phyloP scores from a whole-genome alignment of 1,140 invertebrate species.

The Trichonephila clavipes region DNA sequence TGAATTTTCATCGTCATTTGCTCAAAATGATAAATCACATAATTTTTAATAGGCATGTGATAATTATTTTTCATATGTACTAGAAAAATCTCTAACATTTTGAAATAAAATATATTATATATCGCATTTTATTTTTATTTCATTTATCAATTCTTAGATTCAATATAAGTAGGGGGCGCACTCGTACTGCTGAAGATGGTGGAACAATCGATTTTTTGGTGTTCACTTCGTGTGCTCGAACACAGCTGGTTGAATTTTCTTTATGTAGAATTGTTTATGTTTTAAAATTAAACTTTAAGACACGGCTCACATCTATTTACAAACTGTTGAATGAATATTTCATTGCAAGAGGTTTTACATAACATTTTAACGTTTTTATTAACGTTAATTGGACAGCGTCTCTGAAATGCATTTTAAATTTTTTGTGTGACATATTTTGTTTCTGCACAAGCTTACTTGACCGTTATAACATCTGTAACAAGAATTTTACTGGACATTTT shows the following conservation, averaged over 20 bases:
- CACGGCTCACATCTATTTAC: background rate
- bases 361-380: background rate
- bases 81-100: too few relatives aligned
- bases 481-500: background rate
- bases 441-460: background rate
- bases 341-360: background rate
- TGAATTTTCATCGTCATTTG: too few relatives aligned
- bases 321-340: background rate
- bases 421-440: background rate
- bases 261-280: conserved; percentile 64
- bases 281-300: conserved; percentile 3
- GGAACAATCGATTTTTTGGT: conserved; percentile 71
- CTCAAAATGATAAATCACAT: too few relatives aligned
- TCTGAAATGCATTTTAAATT: conserved; percentile 43
- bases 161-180: conserved; percentile 70
- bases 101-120: too few relatives aligned
- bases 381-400: background rate
- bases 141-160: background rate
- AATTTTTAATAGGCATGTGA: too few relatives aligned
- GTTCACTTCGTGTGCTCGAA: conserved; percentile 47
- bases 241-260: conserved; percentile 68
- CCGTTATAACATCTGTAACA: background rate
- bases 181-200: conserved; percentile 71
- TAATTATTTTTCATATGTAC: too few relatives aligned
- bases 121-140: background rate